These are phyloP conservation scores for Poecile montanus DNA, from an alignment of 2,797 vertebrate species.

Conservation along the genomic window DNA sequence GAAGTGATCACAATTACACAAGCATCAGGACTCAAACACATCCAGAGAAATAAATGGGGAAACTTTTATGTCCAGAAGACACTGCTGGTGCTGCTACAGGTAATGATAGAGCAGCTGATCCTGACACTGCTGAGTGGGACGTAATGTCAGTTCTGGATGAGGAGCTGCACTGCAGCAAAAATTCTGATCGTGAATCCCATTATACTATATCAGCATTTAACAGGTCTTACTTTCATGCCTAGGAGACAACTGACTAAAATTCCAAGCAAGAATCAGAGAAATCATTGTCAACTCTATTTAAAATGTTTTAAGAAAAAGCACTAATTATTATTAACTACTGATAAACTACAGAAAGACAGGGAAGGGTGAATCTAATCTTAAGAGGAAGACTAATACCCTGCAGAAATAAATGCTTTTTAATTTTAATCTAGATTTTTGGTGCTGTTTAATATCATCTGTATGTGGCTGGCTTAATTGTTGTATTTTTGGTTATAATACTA, in stretches of 20 bases:
- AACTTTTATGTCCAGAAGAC: constrained; percentile 69
- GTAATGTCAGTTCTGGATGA: constrained; percentile 76
- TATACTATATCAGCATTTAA: constrained; percentile 73
- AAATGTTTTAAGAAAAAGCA: constrained; percentile 18
- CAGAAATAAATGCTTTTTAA: constrained; percentile 26
- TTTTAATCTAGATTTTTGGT: constrained; percentile 46
- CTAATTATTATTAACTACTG: constrained; percentile 1
- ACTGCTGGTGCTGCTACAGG: constrained; percentile 51
- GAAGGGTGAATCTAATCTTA: neutral
- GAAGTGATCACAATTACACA: constrained; percentile 15
- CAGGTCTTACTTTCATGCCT: constrained; percentile 64
- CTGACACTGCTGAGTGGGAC: constrained; percentile 51
- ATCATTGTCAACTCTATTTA: constrained; percentile 31
- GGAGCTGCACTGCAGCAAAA: constrained; percentile 61
- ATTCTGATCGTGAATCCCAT: constrained; percentile 76
- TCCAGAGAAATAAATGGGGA: constrained; percentile 52
- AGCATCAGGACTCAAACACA: constrained; percentile 25
- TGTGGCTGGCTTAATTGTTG: constrained; percentile 51
- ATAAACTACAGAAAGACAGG: neutral
- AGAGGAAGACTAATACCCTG: neutral
- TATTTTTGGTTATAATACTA: constrained; percentile 40
- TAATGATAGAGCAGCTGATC: constrained; percentile 66
- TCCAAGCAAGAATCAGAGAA: constrained; percentile 66
- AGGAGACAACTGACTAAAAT: constrained; percentile 61
- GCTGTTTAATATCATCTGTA: neutral